Evolutionary conservation across 2,113 vertebrate species (phyloP).

Genomic region (Struthidea cinerea): DNA sequence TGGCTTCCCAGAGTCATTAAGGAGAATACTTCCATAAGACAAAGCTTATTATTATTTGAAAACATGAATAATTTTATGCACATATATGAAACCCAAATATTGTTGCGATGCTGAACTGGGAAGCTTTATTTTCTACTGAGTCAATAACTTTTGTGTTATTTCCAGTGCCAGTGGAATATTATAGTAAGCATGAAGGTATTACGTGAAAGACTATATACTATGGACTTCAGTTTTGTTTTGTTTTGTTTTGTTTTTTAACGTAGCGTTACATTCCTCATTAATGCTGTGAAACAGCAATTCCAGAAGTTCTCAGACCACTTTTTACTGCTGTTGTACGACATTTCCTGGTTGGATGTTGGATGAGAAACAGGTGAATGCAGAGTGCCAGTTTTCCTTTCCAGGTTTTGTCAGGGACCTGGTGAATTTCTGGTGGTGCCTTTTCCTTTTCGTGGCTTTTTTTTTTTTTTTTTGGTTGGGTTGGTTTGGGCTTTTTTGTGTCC

Average conservation of each 20-base stretch:
- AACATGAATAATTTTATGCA: background rate
- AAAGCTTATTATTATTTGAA: background rate
- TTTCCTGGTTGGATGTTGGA: background rate
- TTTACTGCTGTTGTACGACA: background rate
- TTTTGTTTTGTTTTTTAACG: background rate
- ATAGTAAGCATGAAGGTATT: background rate
- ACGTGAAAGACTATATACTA: background rate
- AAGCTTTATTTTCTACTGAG: background rate
- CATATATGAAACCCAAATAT: background rate
- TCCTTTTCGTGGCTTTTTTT: background rate
- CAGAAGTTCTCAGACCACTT: background rate
- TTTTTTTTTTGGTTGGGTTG: background rate
- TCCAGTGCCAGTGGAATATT: background rate
- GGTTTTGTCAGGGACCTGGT: background rate
- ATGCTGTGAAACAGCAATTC: background rate
- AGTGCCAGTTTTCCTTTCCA: background rate
- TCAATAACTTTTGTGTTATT: background rate
- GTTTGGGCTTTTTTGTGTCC: background rate
- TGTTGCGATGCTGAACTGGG: background rate
- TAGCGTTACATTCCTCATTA: background rate
- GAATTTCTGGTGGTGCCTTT: background rate
- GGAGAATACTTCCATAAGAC: background rate
- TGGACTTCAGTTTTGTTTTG: background rate
- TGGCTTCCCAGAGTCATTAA: background rate
- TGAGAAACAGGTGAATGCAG: background rate